A percentile compares a stretch with the other conserved stretches of the same genome.
phyloP scores from a whole-genome alignment of 1,140 invertebrate species.

The Eubasilissa regina region DNA sequence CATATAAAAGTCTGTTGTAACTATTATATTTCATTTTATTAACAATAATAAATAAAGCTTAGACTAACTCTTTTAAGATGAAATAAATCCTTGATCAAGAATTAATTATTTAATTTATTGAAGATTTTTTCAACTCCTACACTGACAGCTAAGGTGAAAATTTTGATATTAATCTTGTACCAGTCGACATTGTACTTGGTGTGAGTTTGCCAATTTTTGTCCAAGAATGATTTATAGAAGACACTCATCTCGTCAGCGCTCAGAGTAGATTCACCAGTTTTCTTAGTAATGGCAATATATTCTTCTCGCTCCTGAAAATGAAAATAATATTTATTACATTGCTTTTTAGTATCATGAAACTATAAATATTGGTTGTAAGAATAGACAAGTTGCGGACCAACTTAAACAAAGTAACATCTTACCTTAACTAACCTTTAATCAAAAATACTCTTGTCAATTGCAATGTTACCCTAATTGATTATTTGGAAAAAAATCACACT shows the following conservation, averaged over 20 bases:
- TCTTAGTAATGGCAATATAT: slow-evolving; percentile 74
- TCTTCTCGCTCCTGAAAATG: slow-evolving; percentile 78
- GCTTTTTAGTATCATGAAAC: too few species aligned
- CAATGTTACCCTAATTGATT: too few species aligned
- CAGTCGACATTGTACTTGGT: slow-evolving; percentile 81
- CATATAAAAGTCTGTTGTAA: too few species aligned
- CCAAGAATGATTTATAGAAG: slow-evolving; percentile 87
- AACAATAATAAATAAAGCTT: neutral
- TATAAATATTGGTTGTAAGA: too few species aligned
- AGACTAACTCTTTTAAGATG: neutral
- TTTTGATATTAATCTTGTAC: slow-evolving; percentile 82
- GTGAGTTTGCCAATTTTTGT: slow-evolving; percentile 83
- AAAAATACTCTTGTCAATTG: too few species aligned
- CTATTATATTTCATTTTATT: slow-evolving; percentile 8
- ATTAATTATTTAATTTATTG: slow-evolving; percentile 59
- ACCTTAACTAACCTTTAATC: too few species aligned
- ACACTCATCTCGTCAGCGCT: slow-evolving; percentile 88
- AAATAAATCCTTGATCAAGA: neutral
- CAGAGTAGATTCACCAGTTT: slow-evolving; percentile 70
- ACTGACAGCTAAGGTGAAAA: slow-evolving; percentile 75
- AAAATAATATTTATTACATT: neutral
- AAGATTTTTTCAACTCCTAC: slow-evolving; percentile 73
- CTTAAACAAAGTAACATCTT: too few species aligned
- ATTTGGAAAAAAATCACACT: too few species aligned
- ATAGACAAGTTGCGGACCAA: too few species aligned